These are phyloP conservation scores for Mus spretus DNA, from an alignment of 2,797 vertebrate genomes.

Conservation along the genomic window DNA sequence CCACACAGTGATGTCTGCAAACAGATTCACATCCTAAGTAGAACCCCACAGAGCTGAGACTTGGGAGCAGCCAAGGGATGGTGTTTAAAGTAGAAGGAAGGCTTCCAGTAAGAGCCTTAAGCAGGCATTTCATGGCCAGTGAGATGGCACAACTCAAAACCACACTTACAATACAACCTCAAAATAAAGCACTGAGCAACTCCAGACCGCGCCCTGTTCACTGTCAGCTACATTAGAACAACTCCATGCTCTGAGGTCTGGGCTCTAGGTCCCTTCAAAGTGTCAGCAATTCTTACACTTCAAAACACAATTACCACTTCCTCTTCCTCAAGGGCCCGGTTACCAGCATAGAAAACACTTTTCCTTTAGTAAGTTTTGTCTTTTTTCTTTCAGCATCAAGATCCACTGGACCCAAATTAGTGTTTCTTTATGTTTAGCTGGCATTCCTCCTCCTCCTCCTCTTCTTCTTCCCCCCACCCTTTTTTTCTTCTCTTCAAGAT, in stretches of 20 bases:
- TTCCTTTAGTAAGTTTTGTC: neutral
- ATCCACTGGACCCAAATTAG: neutral
- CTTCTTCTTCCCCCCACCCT: too few relatives aligned
- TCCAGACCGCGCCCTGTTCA: neutral
- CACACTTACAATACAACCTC: neutral
- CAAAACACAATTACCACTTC: neutral
- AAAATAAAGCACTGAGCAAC: neutral
- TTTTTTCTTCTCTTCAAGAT: too few relatives aligned
- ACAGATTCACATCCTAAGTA: neutral
- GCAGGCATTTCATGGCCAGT: neutral
- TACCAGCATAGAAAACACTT: neutral
- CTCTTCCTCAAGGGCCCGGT: neutral
- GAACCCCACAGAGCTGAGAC: neutral
- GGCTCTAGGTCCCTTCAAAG: neutral
- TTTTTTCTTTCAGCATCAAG: neutral
- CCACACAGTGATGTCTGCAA: neutral
- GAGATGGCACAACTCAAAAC: neutral
- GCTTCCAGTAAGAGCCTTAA: neutral
- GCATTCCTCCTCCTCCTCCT: neutral
- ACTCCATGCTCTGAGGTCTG: slow-evolving; percentile 16
- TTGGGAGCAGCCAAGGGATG: neutral
- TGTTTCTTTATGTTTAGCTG: neutral
- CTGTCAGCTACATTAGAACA: neutral
- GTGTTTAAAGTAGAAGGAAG: neutral
- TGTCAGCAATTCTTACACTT: neutral